Conservation (phyloP, 2,113 vertebrate genomes). For the Equus przewalskii region DNA sequence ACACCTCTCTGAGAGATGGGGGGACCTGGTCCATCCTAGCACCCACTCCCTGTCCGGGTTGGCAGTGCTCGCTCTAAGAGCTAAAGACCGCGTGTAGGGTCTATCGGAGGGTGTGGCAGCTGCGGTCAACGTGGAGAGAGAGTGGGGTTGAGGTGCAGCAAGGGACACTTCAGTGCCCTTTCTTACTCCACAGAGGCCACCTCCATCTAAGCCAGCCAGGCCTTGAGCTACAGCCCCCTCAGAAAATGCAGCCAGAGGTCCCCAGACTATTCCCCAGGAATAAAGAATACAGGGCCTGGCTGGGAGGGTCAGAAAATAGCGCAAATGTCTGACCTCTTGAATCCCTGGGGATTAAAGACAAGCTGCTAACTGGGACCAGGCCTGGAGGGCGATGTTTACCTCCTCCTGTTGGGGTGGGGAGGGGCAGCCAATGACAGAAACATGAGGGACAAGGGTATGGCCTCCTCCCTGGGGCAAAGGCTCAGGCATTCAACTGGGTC, state of each 20-base stretch:
- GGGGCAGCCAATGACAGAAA: not conserved
- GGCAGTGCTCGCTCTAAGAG: not conserved
- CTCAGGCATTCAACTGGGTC: not conserved
- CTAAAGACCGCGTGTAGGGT: not conserved
- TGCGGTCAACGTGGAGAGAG: not conserved
- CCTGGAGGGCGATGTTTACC: not conserved
- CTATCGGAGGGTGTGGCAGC: not conserved
- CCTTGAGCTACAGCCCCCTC: not conserved
- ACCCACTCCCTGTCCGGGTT: no score
- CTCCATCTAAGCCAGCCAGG: not conserved
- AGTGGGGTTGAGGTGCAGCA: no score
- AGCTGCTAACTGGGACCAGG: not conserved
- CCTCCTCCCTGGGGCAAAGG: not conserved
- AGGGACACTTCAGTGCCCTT: not conserved
- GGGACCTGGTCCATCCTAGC: rapidly evolving
- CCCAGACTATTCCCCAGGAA: not conserved
- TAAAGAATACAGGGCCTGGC: not conserved
- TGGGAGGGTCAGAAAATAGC: not conserved
- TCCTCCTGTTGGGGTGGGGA: not conserved
- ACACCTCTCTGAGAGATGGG: not conserved
- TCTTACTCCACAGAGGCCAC: not conserved
- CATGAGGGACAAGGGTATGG: not conserved
- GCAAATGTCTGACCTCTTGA: not conserved
- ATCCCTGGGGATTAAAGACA: not conserved
- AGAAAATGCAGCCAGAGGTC: not conserved